Base-by-base conservation (phyloP, 2,888 invertebrate species). In the Phytoseiulus persimilis region DNA sequence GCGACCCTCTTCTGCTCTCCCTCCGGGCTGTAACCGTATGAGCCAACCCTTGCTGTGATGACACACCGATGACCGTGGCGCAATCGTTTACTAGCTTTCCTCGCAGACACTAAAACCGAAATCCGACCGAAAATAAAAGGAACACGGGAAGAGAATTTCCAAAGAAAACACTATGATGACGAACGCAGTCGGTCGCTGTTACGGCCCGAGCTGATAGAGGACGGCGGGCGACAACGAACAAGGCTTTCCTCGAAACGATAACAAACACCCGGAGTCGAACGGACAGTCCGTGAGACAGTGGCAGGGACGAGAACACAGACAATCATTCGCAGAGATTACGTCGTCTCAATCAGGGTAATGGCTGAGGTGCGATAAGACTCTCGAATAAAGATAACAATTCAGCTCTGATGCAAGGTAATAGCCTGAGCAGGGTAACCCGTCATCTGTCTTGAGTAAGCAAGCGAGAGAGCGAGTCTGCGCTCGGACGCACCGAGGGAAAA, bases 1-100 rank as follows among this genome's bases (percentile, higher is more conserved):
- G 32, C 87, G 87, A 65, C 65, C 65, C 65, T 65, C 65, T 65
- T 65, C 65, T 65, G 65, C 18, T 65, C 65, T 65, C 65, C 65
- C 65, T 65, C 65, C 28, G 65, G 65, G 65, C 65, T 65, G 65
- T 65, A 65, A 65, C 65, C 65, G 65, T 28, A 23, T 23, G 65
- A 65, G 65, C 65, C 65, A 65, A 65, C 65, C 65, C 65, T 65
- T 65, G 65, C 65, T 65, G 65, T 65, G 65, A 65, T 65, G 65
- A 65, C 65, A 65, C 65, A 65, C 65, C 65, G 28, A 65, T 23
- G 28, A 23, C 28, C 65, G 65, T 65, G 65, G 65, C 65, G 65
- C 65, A 65, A 65, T 65, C 65, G 65, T 65, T 65, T 65, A 65
- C 65, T 65, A 65, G 65, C 65, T 65, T 65, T 65, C 65, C 65